Base-by-base conservation (phyloP, 2,797 vertebrate species). In the Melanotaenia boesemani region DNA sequence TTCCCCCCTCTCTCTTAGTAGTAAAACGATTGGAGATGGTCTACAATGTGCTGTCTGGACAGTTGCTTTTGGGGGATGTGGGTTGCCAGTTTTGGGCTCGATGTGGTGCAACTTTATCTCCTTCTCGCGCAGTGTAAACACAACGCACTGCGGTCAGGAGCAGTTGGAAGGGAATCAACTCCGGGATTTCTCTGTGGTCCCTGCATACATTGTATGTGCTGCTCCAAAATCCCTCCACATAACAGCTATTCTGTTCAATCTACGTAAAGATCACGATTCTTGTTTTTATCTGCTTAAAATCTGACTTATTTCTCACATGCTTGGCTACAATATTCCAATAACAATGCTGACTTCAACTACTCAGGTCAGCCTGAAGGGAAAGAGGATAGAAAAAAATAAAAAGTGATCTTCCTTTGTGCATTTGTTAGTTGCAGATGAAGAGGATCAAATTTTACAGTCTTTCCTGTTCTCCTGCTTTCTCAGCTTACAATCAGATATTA, bases 121-220 rank as follows among this genome's bases (percentile, higher is more conserved):
- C 48, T 39, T 70, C 81, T 67, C 62, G 70, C 80, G 79, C 89
- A 79, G 78, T 30, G 89, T 88, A 88, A 90, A 92, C 89, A 88
- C 85, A 79, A 92, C 93, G 94, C 94, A 95, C 61, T 95, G 91
- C 92, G 91, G 92, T 55, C 86, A 74, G 79, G 44, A 66, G 82
- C 83, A 37, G 80, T 34, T 91, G 91, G 86, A 89, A 61, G 78
- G 41, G 70, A 74, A 86, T 88, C 85, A 84, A 78, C 71, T 80
- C 79, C 70, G 52, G 57, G 58, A 0, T 48, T 32, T 63, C 28
- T 16, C 66, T 59, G 73, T 64, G 56, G 67, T 76, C 36, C 39
- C 67, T 59, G 0, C 56, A 58, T 80, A 34, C 34, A n/a, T 16
- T n/a, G 56, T 15, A 22, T 32, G 32, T 13, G 55, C 65, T 59